These are phyloP conservation scores for Pandemis heparana DNA, from an alignment of 2,888 invertebrate genomes.

Conservation along the genomic window DNA sequence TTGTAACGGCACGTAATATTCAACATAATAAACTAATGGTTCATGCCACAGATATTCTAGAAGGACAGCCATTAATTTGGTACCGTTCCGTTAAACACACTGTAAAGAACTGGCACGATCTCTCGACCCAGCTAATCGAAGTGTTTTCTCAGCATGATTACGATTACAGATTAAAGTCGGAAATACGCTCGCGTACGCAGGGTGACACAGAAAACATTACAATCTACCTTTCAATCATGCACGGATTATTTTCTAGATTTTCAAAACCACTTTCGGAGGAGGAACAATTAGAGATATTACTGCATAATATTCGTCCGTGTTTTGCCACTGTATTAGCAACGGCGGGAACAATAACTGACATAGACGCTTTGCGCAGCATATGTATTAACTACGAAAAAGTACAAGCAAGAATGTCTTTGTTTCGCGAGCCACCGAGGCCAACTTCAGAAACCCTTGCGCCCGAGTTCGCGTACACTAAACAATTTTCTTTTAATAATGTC, in stretches of 20 bases:
- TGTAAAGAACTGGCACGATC: neutral
- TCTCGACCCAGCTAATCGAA: neutral
- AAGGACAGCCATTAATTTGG: neutral
- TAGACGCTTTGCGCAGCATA: no score
- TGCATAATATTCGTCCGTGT: neutral
- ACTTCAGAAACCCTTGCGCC: neutral
- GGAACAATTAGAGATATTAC: neutral
- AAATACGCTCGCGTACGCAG: conserved; percentile 45
- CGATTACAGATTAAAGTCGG: neutral
- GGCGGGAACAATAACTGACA: neutral
- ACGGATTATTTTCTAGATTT: conserved; percentile 39
- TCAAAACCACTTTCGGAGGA: neutral
- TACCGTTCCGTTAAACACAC: neutral
- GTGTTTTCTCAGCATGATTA: neutral
- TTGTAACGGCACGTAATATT: neutral
- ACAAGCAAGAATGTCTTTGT: neutral
- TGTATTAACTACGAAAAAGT: neutral
- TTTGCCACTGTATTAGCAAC: neutral
- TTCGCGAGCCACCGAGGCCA: neutral
- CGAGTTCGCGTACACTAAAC: neutral
- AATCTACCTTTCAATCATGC: conserved; percentile 45
- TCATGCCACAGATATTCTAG: neutral
- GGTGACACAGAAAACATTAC: conserved; percentile 44
- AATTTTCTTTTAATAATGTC: no score
- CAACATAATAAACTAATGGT: neutral